Percentiles rank a stretch among this genome's conserved stretches.
Evolutionary conservation across 2,797 vertebrate species (phyloP).

Genomic region (Mus caroli): DNA sequence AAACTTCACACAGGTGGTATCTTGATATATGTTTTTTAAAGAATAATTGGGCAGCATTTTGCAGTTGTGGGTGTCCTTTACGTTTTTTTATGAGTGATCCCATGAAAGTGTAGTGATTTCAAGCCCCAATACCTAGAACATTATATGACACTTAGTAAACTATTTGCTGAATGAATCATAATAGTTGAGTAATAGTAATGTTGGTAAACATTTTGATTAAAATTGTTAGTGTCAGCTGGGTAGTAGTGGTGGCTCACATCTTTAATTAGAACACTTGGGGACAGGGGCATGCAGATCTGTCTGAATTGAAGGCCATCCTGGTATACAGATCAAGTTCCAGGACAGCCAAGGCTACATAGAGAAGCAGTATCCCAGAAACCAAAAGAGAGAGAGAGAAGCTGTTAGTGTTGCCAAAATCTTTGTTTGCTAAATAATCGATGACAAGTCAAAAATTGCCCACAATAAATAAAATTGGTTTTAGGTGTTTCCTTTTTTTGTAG

Average conservation of each 20-base stretch:
- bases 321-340: not conserved
- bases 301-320: not conserved
- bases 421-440: not conserved
- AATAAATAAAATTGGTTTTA: not conserved
- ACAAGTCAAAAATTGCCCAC: not conserved
- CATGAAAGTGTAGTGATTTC: not conserved
- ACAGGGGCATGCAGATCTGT: not conserved
- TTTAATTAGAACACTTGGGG: not conserved
- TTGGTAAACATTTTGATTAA: not conserved
- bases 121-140: not conserved
- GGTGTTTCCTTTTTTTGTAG: not conserved
- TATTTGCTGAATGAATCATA: not conserved
- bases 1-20: not conserved
- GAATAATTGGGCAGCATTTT: not conserved
- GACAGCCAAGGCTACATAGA: not conserved
- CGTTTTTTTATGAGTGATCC: not conserved
- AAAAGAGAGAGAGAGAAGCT: not conserved
- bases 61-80: fast-evolving
- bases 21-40: not conserved
- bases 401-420: not conserved
- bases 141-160: not conserved
- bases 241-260: not conserved
- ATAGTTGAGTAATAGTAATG: not conserved
- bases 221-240: not conserved
- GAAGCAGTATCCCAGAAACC: not conserved